Percentiles rank a stretch among this genome's conserved stretches.
Conservation (phyloP, 2,797 vertebrate genomes). For the Glyptemys insculpta region DNA sequence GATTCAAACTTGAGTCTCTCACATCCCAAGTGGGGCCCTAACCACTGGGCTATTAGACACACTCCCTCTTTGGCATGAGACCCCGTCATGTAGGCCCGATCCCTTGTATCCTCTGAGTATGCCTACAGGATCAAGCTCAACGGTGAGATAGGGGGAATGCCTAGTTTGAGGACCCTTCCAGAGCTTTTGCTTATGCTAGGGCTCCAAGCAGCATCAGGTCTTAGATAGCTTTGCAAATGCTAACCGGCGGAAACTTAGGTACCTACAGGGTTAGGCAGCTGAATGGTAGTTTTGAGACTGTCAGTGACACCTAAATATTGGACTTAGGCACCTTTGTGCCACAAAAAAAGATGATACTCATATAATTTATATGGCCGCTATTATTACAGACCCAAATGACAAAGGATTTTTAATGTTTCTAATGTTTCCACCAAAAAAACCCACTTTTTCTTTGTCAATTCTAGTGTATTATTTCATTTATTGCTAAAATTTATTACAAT, state of each 20-base stretch:
- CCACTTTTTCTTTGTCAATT: neutral
- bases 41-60: neutral
- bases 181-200: neutral
- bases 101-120: neutral
- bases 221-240: neutral
- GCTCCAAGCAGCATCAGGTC: neutral
- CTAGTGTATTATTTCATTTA: conserved; percentile 17
- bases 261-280: neutral
- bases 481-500: conserved; percentile 50
- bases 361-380: conserved; percentile 49
- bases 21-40: neutral
- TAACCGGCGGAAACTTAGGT: neutral
- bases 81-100: neutral
- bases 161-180: neutral
- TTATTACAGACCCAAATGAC: neutral
- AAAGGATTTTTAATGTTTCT: conserved; percentile 20
- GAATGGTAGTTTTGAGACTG: neutral
- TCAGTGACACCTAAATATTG: neutral
- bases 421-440: conserved; percentile 11
- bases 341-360: neutral
- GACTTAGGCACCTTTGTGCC: neutral
- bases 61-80: neutral
- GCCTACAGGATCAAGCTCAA: neutral
- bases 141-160: neutral
- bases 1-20: neutral